Evolutionary conservation across 2,888 invertebrate species (phyloP).

Genomic region (Schizaphis graminum): DNA sequence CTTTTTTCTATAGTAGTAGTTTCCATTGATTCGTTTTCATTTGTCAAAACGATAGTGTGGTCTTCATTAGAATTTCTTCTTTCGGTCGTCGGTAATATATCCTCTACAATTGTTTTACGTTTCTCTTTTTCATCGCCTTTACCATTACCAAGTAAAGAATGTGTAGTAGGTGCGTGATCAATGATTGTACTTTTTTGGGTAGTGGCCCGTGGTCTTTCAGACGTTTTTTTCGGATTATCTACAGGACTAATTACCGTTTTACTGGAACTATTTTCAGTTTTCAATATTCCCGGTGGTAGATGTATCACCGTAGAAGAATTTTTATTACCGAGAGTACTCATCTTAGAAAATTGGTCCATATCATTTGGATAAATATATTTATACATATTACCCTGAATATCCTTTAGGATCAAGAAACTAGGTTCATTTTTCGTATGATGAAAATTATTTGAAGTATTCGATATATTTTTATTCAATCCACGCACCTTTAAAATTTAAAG

Average conservation of each 20-base stretch:
- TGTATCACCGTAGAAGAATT: constrained; percentile 5
- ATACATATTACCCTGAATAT: neutral
- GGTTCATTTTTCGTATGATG: neutral
- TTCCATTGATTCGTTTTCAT: neutral
- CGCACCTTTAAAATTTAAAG: neutral
- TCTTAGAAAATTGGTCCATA: constrained; percentile 14
- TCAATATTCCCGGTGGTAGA: neutral
- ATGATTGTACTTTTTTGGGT: neutral
- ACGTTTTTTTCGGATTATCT: neutral
- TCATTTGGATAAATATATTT: constrained; percentile 10
- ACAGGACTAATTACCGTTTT: neutral
- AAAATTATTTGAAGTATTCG: neutral
- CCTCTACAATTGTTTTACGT: too few relatives aligned
- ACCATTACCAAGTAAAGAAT: neutral
- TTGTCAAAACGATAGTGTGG: neutral
- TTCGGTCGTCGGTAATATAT: neutral
- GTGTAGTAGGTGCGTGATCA: too few relatives aligned
- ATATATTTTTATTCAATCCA: neutral
- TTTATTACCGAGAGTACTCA: constrained; percentile 17
- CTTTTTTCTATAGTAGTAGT: neutral
- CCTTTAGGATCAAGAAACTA: neutral
- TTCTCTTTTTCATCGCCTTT: too few relatives aligned
- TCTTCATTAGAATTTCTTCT: neutral
- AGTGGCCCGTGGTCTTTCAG: neutral
- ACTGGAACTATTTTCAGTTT: neutral